Base-by-base conservation (phyloP, 2,797 vertebrate genomes). In the Malacoctenus gilli region DNA sequence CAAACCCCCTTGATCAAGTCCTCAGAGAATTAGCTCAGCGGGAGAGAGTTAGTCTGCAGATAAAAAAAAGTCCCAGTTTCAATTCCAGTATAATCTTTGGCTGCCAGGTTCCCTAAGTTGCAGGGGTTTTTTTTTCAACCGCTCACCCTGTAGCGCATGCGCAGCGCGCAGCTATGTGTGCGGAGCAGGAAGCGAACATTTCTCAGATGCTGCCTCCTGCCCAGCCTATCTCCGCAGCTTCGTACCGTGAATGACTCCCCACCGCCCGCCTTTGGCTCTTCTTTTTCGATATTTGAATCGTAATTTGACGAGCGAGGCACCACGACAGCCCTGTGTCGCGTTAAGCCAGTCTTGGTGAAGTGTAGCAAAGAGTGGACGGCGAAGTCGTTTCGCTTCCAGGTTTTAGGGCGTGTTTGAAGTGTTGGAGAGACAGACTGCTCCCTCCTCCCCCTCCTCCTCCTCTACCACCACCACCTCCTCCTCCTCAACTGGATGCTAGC, bases 401-500 rank as follows among this genome's bases (percentile, higher is more conserved):
- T 44, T 59, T 12, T 11, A 84, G 86, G 86, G 85, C 79, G 89
- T 83, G 86, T 89, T 84, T 75, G 66, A 49, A 75, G 51, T 52
- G 54, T 68, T 70, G 43, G 61, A 72, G 58, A 75, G 41, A 52
- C 62, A 38, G 37, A 53, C 64, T 44, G 39, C 77, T 68, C 20
- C 68, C 73, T 25, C 61, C 57, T 25, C 56, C 49, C 22, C 57
- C 61, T n/a, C 60, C 67, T 23, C 70, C 54, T 38, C 63, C 54
- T 46, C 59, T 67, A 43, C 56, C 80, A 64, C 62, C 65, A 8
- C 30, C 30, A 11, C 30, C 30, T 50, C 59, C 41, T 37, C 23
- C 58, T 57, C 67, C 52, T 39, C 65, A 65, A 38, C 65, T 85
- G 76, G 86, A 85, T 87, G 89, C 87, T 89, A 90, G 74, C 84